Evolutionary conservation across 1,140 invertebrate species (phyloP).

Genomic region (Bombus consobrinus): DNA sequence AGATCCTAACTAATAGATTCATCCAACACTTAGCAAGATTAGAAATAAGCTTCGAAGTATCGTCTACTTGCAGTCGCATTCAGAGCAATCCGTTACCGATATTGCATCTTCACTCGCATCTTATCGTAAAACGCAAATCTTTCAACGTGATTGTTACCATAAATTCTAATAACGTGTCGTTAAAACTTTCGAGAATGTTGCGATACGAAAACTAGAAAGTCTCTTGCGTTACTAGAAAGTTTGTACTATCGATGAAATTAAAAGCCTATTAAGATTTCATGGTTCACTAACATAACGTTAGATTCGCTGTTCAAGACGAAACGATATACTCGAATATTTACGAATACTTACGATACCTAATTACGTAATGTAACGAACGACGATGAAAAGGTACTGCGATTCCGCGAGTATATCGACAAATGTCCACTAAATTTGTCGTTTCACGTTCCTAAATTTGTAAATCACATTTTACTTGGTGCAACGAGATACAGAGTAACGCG

Average conservation of each 20-base stretch:
- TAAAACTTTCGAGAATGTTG: no score
- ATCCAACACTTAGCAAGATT: conserved; percentile 40
- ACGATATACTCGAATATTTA: no score
- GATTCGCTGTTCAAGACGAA: no score
- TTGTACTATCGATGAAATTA: no score
- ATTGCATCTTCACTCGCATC: neutral
- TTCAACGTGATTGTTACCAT: neutral
- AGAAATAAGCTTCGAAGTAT: neutral
- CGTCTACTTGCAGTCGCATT: neutral
- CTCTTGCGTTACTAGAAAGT: no score
- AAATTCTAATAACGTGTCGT: neutral
- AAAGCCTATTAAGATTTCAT: no score
- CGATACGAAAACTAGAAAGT: no score
- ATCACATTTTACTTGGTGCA: neutral
- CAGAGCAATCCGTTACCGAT: no score
- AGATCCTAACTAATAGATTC: conserved; percentile 39
- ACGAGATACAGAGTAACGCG: neutral
- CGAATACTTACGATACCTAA: no score
- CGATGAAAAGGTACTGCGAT: neutral
- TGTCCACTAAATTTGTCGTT: neutral
- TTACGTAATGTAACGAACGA: neutral
- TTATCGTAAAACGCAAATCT: neutral
- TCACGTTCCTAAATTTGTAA: neutral
- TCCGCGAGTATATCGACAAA: neutral
- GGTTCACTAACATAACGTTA: no score